Evolutionary conservation across 2,113 vertebrate genomes (phyloP).

Genomic region (Sigmodon hispidus): DNA sequence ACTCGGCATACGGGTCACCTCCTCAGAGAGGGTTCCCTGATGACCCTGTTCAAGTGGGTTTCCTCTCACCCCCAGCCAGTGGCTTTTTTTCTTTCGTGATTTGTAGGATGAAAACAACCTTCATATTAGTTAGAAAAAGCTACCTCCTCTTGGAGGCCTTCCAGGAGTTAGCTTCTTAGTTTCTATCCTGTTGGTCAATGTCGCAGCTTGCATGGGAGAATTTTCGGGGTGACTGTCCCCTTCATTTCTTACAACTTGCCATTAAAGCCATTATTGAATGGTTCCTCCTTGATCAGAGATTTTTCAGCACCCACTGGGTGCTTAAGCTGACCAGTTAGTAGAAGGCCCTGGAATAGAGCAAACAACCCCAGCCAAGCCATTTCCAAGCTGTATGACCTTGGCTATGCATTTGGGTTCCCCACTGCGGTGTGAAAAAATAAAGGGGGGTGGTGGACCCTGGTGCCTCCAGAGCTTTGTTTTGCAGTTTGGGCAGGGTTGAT

Average conservation of each 20-base stretch:
- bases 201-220: background rate
- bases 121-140: background rate
- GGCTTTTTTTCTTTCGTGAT: constrained; percentile 33
- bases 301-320: background rate
- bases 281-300: background rate
- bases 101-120: background rate
- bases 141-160: constrained; percentile 46
- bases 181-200: constrained; percentile 22
- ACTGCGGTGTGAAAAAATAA: background rate
- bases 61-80: background rate
- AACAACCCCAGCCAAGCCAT: background rate
- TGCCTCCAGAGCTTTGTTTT: constrained; percentile 62
- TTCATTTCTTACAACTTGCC: background rate
- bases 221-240: background rate
- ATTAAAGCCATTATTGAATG: background rate
- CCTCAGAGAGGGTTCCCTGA: background rate
- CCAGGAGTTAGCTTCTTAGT: constrained; percentile 32
- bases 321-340: background rate
- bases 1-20: background rate
- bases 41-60: background rate
- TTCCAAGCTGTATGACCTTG: constrained; percentile 38
- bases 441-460: background rate
- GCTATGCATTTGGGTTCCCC: constrained; percentile 28
- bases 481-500: background rate
- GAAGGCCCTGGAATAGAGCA: background rate